Evolutionary conservation across 2,797 vertebrate genomes (phyloP).

Genomic region (Meriones psammophilus): DNA sequence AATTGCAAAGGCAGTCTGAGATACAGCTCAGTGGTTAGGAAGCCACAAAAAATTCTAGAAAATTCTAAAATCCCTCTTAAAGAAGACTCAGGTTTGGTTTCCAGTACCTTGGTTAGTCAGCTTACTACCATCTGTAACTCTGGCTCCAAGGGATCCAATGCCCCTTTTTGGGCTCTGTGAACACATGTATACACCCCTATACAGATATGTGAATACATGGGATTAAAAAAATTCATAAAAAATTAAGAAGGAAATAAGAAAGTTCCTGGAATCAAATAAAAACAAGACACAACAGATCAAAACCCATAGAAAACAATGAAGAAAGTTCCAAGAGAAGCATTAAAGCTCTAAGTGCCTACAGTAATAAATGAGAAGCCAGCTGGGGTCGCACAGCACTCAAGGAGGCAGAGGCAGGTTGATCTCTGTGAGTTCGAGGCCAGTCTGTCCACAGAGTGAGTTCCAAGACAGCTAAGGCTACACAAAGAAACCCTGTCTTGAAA

Average conservation of each 20-base stretch:
- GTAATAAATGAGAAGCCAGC: neutral
- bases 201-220: neutral
- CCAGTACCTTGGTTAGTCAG: neutral
- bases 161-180: neutral
- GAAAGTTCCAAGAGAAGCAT: neutral
- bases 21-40: too few species aligned
- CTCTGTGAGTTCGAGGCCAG: too few species aligned
- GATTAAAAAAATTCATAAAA: neutral
- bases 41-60: too few species aligned
- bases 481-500: too few species aligned
- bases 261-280: neutral
- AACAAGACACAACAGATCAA: neutral
- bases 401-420: too few species aligned
- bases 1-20: neutral
- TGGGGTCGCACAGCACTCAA: too few species aligned
- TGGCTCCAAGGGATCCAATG: neutral
- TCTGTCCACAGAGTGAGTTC: too few species aligned
- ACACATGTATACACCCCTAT: neutral
- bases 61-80: neutral
- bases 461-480: too few species aligned
- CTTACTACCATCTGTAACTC: neutral
- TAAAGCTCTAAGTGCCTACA: neutral
- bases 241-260: neutral
- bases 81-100: neutral
- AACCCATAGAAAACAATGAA: neutral